Base-by-base conservation (phyloP, 2,113 vertebrate genomes). In the Hippoglossus stenolepis region DNA sequence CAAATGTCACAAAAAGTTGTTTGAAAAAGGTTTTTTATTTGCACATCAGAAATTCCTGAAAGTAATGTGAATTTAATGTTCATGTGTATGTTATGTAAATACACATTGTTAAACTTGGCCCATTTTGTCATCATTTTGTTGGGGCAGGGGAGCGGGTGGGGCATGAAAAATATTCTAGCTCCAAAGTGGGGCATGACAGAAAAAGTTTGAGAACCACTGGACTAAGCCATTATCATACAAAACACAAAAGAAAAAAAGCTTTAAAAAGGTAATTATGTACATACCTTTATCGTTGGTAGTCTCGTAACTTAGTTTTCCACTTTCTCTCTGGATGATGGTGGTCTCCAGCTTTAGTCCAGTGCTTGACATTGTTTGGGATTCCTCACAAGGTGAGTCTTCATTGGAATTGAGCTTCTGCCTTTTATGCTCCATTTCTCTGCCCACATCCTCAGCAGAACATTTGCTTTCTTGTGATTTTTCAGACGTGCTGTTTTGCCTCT, bases 221-320 rank as follows among this genome's bases (percentile, higher is more conserved):
- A 69, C 8, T 35, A 1, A 56, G 38, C 14, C 4, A 45, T 10
- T 7, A n/a, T 67, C 5, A 20, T 31, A 12, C 10, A 57, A 18
- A 5, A 4, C 47, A 31, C 4, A 60, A 40, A 65, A 20, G 40
- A 3, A 56, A 9, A 23, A 56, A 57, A 57, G 5, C 8, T 24
- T 11, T 2, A 15, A 47, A 31, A 31, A 31, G 6, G 31, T 31
- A 7, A 31, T 8, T 31, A 31, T 57, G 21, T 28, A 70, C 23
- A 54, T 57, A 90, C 87, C 70, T 64, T 69, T 17, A 6, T 54
- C 2, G 3, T 9, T 20, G 12, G 12, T 10, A 2, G 24, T 40
- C 31, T 7, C 1, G 6, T 31, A 6, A 31, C 31, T 31, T 54
- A 13, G 1, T 47, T 35, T 38, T 20, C 2, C 2, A 31, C 12